These are phyloP conservation scores for Zaprionus gabonicus DNA, from an alignment of 1,140 invertebrate genomes.

Conservation along the genomic window DNA sequence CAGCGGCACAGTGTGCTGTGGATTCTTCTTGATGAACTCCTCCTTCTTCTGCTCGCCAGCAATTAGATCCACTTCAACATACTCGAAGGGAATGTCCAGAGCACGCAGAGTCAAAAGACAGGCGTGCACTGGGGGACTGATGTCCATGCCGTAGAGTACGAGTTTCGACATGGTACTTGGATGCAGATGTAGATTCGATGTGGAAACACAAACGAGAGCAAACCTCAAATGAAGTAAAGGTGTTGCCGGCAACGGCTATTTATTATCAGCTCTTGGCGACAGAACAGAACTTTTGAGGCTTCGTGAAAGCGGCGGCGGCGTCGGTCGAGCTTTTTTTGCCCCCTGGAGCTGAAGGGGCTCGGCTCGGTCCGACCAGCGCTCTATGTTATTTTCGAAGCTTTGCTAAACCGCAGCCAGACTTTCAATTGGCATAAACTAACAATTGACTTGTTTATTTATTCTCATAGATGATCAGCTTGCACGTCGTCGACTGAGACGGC, in stretches of 20 bases:
- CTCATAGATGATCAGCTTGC: not conserved
- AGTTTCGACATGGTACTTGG: slow-evolving; percentile 54
- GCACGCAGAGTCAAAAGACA: slow-evolving; percentile 84
- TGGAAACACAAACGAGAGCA: slow-evolving; percentile 2
- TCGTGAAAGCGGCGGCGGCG: slow-evolving; percentile 30
- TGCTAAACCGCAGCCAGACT: slow-evolving; percentile 13
- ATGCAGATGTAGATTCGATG: not conserved
- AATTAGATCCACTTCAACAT: slow-evolving; percentile 86
- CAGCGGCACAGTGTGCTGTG: slow-evolving; percentile 82
- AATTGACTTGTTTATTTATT: slow-evolving; percentile 10
- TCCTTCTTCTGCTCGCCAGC: slow-evolving; percentile 87
- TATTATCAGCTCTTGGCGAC: slow-evolving; percentile 1
- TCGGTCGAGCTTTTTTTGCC: slow-evolving; percentile 19
- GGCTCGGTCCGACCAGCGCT: not conserved
- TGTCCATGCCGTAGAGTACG: slow-evolving; percentile 64
- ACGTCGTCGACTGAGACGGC: slow-evolving; percentile 13
- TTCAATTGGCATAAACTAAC: slow-evolving; percentile 36
- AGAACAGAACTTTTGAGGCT: slow-evolving; percentile 34
- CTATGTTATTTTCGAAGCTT: slow-evolving; percentile 19
- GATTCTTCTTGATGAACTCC: slow-evolving; percentile 86
- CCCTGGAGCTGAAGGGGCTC: not conserved
- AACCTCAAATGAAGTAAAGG: slow-evolving; percentile 26
- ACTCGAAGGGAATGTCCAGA: slow-evolving; percentile 84
- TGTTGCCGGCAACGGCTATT: slow-evolving; percentile 9
- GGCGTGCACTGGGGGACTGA: slow-evolving; percentile 85